Evolutionary conservation across 1,140 invertebrate species (phyloP), one percentile per base, ranked within the genome.

Genomic region (Drosophila watanabei): DNA sequence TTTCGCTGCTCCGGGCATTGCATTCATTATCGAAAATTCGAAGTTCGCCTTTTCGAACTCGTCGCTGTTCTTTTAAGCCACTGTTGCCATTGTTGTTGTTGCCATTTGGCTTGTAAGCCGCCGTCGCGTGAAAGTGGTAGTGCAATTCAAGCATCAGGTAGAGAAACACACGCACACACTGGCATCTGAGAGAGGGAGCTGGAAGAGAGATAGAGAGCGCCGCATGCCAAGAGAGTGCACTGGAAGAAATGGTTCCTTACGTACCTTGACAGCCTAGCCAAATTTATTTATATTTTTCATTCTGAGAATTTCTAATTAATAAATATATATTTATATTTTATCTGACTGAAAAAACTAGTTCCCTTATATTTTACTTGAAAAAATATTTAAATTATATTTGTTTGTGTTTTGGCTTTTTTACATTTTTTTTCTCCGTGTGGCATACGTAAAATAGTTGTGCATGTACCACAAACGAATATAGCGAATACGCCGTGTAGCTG

Each of bases 1-100:
- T 89, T 89, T 83, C 35, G 54, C 64, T 64, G 68, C 52, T 54
- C 18, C 14, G 68, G 75, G 70, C 83, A 69, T 43, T 89, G 85
- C 70, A 85, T 88, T 88, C 85, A 89, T 88, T 78, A 66, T 85
- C 86, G 82, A 89, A 89, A 87, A 78, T 84, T 84, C 85, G 84
- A 57, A 39, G 9, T 39, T 57, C 5, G 54, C 35, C 35, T 57
- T 57, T 56, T 57, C 54, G 54, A 86, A 86, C 77, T 85, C 45
- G 64, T 79, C 45, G 73, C 61, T 63, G 68, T 73, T 71, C 45
- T 66, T 75, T 68, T 75, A 58, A 54, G 35, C 46, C 45, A 46
- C 39, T 66, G 37, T 79, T 78, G 73, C 70, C 78, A 63, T 81
- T 76, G 65, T 63, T 39, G 39, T 66, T 39, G 39, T 66, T 70